Evolutionary conservation across 1,140 invertebrate species (phyloP).

Genomic region (Anoplolepis gracilipes): DNA sequence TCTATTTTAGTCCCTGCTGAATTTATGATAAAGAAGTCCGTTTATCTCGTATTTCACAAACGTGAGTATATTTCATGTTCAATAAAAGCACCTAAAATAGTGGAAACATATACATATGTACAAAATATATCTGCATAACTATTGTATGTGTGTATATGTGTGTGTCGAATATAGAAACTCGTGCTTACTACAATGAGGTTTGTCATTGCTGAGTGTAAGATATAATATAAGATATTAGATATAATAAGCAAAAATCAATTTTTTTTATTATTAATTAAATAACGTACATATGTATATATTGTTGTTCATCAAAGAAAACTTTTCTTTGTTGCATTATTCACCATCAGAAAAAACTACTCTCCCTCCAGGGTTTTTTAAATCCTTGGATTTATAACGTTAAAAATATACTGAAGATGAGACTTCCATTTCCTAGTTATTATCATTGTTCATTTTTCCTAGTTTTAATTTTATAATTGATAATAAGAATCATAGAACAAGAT

Average conservation of each 20-base stretch:
- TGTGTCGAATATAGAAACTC: background rate
- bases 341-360: background rate
- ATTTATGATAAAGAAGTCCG: conserved; percentile 44
- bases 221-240: too few relatives aligned
- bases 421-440: background rate
- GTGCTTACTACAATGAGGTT: too few relatives aligned
- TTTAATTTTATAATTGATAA: too few relatives aligned
- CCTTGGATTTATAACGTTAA: background rate
- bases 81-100: background rate
- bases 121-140: background rate
- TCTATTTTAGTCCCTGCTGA: conserved; percentile 29
- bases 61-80: background rate
- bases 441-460: background rate
- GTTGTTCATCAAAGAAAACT: too few relatives aligned
- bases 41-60: conserved; percentile 42
- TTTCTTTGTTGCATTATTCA: background rate
- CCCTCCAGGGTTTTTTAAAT: background rate
- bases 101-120: background rate
- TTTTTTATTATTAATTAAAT: too few relatives aligned
- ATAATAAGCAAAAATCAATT: too few relatives aligned
- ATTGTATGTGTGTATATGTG: background rate
- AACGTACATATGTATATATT: too few relatives aligned
- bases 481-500: too few relatives aligned
- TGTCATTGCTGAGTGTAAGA: too few relatives aligned
- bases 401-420: background rate